Base-by-base conservation (phyloP, 2,888 invertebrate species). In the Dryobota labecula region DNA sequence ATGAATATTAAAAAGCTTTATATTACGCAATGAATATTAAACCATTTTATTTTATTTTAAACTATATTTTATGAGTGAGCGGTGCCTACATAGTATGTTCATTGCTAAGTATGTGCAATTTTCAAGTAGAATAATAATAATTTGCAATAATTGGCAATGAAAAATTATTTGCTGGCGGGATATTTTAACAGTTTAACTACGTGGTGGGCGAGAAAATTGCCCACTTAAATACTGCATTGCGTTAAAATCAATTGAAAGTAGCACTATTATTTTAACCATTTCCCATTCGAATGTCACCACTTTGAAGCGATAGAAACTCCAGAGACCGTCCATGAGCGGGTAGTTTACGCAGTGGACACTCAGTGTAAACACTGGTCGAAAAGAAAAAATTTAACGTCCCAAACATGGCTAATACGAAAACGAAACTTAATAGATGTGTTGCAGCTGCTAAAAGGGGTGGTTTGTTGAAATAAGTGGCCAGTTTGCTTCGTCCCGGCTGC, bases 401-500 rank as follows among this genome's bases (percentile, higher is more conserved):
- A 78, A 86, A 82, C 80, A 84, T 82, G 68, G 77, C 73, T 83
- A 82, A 85, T 84, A 75, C 67, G 74, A 85, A 84, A 83, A 85
- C 80, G 72, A 84, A 87, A 84, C 87, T 85, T 89, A 89, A 86
- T 86, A 84, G 84, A 82, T 85, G 83, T 87, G 87, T 85, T 87
- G 86, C 84, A 85, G 84, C 87, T 83, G 87, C 83, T 88, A 86
- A 87, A 88, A 83, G 84, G 86, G 88, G 87, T 84, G 86, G 91
- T 90, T 91, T 90, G 90, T 90, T 89, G 89, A 91, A 91, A 91
- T 92, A 91, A 92, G 90, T 90, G 87, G 89, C 88, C 84, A 87
- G 90, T 90, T 90, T 85, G 81, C 86, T 82, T 74, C 84, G 84
- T 86, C 87, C 84, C 83, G 81, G 86, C 88, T 89, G 89, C 90